Percentiles rank a stretch among this genome's conserved stretches.
These are phyloP conservation scores for Pundamilia nyererei DNA, from an alignment of 2,113 vertebrate species.

Conservation along the genomic window DNA sequence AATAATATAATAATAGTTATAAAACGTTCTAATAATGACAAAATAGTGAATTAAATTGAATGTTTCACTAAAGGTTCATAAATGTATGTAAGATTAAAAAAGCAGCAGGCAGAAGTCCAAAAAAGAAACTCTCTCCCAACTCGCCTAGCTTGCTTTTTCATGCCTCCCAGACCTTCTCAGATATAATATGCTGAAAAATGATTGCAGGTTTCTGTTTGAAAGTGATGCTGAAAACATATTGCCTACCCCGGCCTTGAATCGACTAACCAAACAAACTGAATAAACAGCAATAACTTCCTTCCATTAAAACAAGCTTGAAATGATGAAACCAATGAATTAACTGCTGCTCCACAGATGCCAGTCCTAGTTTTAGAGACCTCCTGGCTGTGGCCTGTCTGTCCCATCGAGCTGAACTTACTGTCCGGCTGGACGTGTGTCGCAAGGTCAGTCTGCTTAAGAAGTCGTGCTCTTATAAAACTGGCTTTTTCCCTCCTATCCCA, in stretches of 20 bases:
- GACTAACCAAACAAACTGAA: background rate
- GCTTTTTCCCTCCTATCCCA: background rate
- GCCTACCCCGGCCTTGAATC: background rate
- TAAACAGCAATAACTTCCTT: background rate
- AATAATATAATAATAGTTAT: background rate
- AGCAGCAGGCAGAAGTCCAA: background rate
- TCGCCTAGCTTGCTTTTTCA: background rate
- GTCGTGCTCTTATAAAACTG: background rate
- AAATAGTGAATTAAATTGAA: background rate
- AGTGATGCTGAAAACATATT: background rate
- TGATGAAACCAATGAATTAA: background rate
- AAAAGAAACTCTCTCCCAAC: background rate
- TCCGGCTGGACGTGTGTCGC: slow-evolving; percentile 87
- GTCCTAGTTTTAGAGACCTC: slow-evolving; percentile 85
- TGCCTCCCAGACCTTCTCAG: background rate
- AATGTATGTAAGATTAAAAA: background rate
- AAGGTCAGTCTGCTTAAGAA: slow-evolving; percentile 72
- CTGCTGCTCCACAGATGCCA: slow-evolving; percentile 66
- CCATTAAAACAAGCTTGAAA: background rate
- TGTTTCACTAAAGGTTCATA: background rate
- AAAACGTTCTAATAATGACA: background rate
- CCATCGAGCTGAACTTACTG: slow-evolving; percentile 82
- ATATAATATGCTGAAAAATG: background rate
- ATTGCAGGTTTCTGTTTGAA: background rate
- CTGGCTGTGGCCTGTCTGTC: slow-evolving; percentile 87